These are phyloP conservation scores for Mormyrops boulengeri DNA, from an alignment of 2,797 vertebrate species.

Conservation along the genomic window DNA sequence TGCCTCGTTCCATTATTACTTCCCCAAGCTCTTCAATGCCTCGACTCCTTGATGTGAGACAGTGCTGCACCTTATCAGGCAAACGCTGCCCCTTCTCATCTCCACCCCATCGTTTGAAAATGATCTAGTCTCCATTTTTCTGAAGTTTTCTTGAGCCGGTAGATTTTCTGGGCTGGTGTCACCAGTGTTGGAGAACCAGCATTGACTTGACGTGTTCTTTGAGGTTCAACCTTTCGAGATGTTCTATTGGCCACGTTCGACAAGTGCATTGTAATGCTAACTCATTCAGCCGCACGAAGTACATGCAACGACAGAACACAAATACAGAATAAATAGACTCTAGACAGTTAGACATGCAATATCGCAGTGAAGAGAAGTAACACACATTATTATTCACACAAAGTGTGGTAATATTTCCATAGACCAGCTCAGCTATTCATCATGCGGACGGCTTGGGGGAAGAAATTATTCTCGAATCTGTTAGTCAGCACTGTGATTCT, in stretches of 20 bases:
- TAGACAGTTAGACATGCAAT: not conserved
- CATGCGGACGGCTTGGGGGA: not conserved
- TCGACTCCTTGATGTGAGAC: not conserved
- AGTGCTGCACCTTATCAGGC: not conserved
- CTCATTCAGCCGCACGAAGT: not conserved
- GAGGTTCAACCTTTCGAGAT: not conserved
- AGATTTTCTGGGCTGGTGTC: not conserved
- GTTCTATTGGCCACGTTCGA: not conserved
- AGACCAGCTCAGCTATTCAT: not conserved
- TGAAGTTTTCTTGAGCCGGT: not conserved
- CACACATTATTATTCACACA: not conserved
- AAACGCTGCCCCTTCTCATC: not conserved
- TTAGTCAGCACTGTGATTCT: not conserved
- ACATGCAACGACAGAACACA: not conserved
- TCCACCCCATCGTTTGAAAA: not conserved
- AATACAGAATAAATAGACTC: not conserved
- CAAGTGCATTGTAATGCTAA: not conserved
- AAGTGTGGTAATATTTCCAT: not conserved
- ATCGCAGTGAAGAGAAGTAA: not conserved
- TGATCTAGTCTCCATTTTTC: not conserved
- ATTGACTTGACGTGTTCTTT: not conserved
- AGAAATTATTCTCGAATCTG: not conserved
- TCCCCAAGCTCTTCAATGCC: not conserved
- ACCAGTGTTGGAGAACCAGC: not conserved
- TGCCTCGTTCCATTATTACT: not conserved